Base-by-base conservation (phyloP, 2,888 invertebrate genomes). In the Elmis aenea region DNA sequence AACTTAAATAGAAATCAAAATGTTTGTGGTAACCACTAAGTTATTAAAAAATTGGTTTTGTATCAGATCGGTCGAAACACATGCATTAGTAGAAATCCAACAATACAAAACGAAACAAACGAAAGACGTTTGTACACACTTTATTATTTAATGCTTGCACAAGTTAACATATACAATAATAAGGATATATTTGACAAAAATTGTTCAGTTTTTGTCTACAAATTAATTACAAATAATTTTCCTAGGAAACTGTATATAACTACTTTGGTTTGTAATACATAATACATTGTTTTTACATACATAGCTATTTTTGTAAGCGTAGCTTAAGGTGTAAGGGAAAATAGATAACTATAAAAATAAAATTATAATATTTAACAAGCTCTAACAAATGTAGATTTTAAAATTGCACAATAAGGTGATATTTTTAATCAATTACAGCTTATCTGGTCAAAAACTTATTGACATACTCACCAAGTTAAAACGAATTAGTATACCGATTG, bases 131-230 rank as follows among this genome's bases (percentile, higher is more conserved):
- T 30, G 33, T 38, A 26, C 37, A 42, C 33, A 37, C 33, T 59
- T 58, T 57, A 57, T 58, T 56, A 55, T 59, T 57, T 58, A 57
- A 58, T 61, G 60, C 58, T 59, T 61, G 58, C 58, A 62, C 62
- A 62, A 62, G 25, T 39, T 45, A 45, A 48, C 48, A 45, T 59
- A 61, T 61, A 62, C 58, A 60, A 50, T 62, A 57, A 56, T 46
- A 48, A 45, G 41, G 33, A 37, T 42, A 36, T 36, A 26, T 38
- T 42, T 45, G 45, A 38, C 45, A 45, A 39, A 45, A 39, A 45
- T 32, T 15, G 22, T 12, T 13, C 32, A 29, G 42, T 42, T 42
- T 48, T 50, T 46, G 45, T 42, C 44, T 46, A 45, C 33, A 50
- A 52, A 48, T 35, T 40, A 45, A 47, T 38, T 42, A 41, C 44